Conservation (phyloP, 2,113 vertebrate species). For the Oreotrochilus melanogaster region DNA sequence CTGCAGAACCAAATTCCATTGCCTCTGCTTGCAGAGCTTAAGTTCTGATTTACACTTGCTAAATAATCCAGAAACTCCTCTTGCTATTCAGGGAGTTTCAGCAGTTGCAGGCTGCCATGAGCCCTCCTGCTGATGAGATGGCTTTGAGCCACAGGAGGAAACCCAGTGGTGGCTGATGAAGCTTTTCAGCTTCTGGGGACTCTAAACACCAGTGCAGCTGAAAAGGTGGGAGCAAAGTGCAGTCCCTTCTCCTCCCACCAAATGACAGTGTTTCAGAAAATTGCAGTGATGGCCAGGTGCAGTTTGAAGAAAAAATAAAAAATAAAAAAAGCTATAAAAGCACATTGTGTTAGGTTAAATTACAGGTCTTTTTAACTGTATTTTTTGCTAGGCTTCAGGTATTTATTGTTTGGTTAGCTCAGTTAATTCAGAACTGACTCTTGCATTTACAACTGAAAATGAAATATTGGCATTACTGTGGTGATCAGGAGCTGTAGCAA, state of each 20-base stretch:
- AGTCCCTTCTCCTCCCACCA: neutral
- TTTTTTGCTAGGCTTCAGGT: neutral
- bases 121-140: neutral
- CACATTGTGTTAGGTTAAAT: neutral
- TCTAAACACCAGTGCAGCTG: too few relatives aligned
- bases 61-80: neutral
- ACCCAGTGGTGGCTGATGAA: fast-evolving
- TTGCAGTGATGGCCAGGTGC: neutral
- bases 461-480: neutral
- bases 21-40: neutral
- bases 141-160: neutral
- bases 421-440: neutral
- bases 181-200: neutral
- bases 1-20: neutral
- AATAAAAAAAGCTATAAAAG: neutral
- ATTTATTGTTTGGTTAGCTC: neutral
- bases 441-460: constrained; percentile 12
- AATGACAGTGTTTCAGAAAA: neutral
- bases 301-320: too few relatives aligned
- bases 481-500: constrained; percentile 14
- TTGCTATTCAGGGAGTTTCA: neutral
- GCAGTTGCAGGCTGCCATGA: fast-evolving
- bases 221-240: neutral
- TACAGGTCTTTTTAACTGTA: neutral
- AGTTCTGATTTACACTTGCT: neutral